Conservation (phyloP, 2,888 invertebrate species). For the Tipula vernalis region DNA sequence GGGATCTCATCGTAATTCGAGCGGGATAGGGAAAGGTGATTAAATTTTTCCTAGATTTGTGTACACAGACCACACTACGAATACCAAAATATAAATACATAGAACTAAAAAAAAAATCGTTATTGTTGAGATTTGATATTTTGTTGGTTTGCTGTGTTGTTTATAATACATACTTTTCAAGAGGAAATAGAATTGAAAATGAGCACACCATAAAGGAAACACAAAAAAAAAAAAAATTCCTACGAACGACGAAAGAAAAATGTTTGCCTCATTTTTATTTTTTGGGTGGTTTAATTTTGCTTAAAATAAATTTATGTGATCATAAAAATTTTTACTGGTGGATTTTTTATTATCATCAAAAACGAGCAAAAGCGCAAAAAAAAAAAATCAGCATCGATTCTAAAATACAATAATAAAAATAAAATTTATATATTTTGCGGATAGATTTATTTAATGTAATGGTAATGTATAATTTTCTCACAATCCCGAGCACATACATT, state of each 20-base stretch:
- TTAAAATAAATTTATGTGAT: conserved; percentile 4
- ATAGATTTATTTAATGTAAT: background rate
- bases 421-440: background rate
- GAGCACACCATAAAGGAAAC: background rate
- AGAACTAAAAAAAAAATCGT: background rate
- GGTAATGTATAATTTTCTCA: background rate
- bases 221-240: background rate
- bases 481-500: background rate
- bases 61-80: background rate
- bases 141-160: background rate
- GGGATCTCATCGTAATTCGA: background rate
- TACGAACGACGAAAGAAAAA: background rate
- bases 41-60: background rate
- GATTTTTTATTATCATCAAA: background rate
- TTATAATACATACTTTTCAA: background rate
- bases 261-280: background rate
- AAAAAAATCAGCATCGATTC: background rate
- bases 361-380: background rate
- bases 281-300: conserved; percentile 4
- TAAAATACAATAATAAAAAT: background rate
- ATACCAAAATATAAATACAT: background rate
- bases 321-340: conserved; percentile 4
- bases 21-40: background rate
- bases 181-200: background rate
- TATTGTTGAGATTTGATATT: background rate